Evolutionary conservation across 2,113 vertebrate genomes (phyloP), one percentile per base, ranked within the genome.

Genomic region (Lycaon pictus): DNA sequence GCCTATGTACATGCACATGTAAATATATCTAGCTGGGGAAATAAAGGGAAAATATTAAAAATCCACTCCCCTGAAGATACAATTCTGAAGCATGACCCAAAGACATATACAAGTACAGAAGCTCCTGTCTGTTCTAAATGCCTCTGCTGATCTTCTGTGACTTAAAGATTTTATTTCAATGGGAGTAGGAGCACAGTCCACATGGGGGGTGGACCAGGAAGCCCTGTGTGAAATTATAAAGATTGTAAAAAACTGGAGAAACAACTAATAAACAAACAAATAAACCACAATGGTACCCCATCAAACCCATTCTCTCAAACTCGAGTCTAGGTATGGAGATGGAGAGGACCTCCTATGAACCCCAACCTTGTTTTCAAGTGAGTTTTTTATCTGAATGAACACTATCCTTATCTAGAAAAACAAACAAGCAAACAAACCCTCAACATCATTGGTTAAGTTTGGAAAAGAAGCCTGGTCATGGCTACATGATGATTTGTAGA

Each of bases 291-390:
- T 43, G 6, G 43, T 43, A 43, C 43, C 43, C 43, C 27, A 16
- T 25, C n/a, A 23, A 60, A 29, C 16, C 6, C 3, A 12, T 48
- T 12, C 2, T 43, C 71, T 35, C 17, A 20, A 29, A 37, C 1
- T 4, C 11, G 12, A 72, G 0, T 56, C 3, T 17, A 7, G 1
- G 2, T 5, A 0, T 5, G n/a, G 8, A 20, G 11, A 11, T 1
- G 6, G 15, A 16, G 5, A 32, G 6, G 4, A 29, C 9, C 12
- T 79, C 20, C 19, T 5, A 0, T 72, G 67, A 76, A 17, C 29
- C 25, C 37, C 29, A 32, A 69, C 25, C 37, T 87, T 15, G 11
- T 55, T 76, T 76, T 12, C 20, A 22, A 60, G 56, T 58, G 56
- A 17, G 15, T 35, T 43, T 69, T 43, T 74, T 25, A 43, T 37